Evolutionary conservation across 2,113 vertebrate genomes (phyloP).

Genomic region (Tretioscincus oriximinensis): DNA sequence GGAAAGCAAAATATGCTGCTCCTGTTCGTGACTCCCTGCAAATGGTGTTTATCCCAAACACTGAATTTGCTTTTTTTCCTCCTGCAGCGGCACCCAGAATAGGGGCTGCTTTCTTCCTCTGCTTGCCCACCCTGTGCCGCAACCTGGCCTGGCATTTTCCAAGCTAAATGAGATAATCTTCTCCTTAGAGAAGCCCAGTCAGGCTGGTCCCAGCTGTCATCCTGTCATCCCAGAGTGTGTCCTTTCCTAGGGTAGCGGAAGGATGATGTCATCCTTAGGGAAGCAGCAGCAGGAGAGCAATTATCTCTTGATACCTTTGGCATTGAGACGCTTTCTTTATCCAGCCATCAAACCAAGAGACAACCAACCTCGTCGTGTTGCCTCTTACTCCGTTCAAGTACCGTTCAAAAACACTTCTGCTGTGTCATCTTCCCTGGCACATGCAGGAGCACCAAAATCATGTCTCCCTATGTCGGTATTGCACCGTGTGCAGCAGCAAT

Average conservation of each 20-base stretch:
- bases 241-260: conserved; percentile 22
- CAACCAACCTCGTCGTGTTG: too few relatives aligned
- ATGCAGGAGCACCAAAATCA: too few relatives aligned
- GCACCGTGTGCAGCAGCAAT: too few relatives aligned
- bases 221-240: conserved; percentile 15
- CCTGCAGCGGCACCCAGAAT: neutral
- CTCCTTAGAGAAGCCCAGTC: neutral
- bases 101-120: neutral
- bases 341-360: neutral
- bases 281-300: conserved; percentile 52
- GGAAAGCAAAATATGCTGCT: too few relatives aligned
- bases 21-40: too few relatives aligned
- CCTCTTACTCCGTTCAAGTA: too few relatives aligned
- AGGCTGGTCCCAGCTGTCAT: conserved; percentile 42
- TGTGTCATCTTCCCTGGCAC: too few relatives aligned
- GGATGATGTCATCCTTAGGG: conserved; percentile 42
- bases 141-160: accelerated
- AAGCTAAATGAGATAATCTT: conserved; percentile 24
- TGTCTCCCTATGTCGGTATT: too few relatives aligned
- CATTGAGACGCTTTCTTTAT: conserved; percentile 33
- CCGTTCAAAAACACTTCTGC: too few relatives aligned
- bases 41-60: too few relatives aligned
- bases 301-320: conserved; percentile 56
- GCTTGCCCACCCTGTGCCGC: conserved; percentile 5
- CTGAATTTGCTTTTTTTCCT: too few relatives aligned